Conservation (phyloP, 2,113 vertebrate species). For the Symphodus melops region DNA sequence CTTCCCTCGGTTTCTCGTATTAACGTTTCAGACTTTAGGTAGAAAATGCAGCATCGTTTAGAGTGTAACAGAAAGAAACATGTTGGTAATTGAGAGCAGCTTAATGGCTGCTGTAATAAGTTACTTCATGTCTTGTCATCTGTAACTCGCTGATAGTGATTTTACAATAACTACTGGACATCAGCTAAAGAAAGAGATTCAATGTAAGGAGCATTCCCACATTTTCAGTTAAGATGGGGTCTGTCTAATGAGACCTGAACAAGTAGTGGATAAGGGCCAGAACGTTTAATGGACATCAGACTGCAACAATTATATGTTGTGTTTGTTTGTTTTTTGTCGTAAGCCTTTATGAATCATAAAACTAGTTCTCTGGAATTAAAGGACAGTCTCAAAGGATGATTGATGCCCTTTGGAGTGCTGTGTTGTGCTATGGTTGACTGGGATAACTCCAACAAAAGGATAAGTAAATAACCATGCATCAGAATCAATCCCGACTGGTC, state of each 20-base stretch:
- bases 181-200: conserved; percentile 18
- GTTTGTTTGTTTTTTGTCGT: conserved; percentile 16
- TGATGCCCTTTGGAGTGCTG: conserved; percentile 20
- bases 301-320: neutral
- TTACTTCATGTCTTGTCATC: conserved; percentile 10
- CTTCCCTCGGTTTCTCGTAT: neutral
- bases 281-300: conserved; percentile 18
- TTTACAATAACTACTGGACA: conserved; percentile 8
- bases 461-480: conserved; percentile 36
- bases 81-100: conserved; percentile 1
- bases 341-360: conserved; percentile 28
- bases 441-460: conserved; percentile 26
- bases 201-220: conserved; percentile 5
- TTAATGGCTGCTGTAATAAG: conserved; percentile 19
- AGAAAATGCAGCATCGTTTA: conserved; percentile 5
- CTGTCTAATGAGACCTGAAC: conserved; percentile 33
- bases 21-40: neutral
- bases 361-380: conserved; percentile 24
- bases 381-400: conserved; percentile 31
- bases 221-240: conserved; percentile 14
- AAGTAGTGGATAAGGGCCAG: too few species aligned
- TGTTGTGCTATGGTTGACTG: conserved; percentile 30
- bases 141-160: conserved; percentile 21
- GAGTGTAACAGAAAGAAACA: conserved; percentile 9
- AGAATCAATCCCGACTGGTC: conserved; percentile 17